Percentiles rank a stretch among this genome's conserved stretches.
phyloP scores from a whole-genome alignment of 2,113 vertebrate genomes.

The Sceloporus undulatus region DNA sequence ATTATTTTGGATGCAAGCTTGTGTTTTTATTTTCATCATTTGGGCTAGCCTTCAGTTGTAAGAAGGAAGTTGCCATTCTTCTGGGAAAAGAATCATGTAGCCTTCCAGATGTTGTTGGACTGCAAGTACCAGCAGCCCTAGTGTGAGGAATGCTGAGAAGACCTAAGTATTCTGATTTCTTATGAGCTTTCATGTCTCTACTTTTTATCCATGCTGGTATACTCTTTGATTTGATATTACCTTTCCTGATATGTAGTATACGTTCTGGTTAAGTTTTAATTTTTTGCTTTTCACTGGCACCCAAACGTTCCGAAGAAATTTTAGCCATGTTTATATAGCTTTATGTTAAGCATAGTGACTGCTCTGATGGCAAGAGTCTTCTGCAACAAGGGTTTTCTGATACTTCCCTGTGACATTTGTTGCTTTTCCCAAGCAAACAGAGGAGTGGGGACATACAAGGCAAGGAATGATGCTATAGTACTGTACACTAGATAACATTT shows the following conservation, averaged over 20 bases:
- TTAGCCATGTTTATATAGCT: too few species aligned
- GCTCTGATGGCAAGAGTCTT: too few species aligned
- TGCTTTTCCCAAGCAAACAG: neutral
- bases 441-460: neutral
- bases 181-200: too few species aligned
- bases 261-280: too few species aligned
- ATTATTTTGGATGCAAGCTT: neutral
- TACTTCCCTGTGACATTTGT: neutral
- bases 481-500: too few species aligned
- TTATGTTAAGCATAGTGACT: neutral
- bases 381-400: neutral
- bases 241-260: neutral
- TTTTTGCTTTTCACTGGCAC: too few species aligned
- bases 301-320: neutral
- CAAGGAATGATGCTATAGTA: too few species aligned
- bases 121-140: too few species aligned
- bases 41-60: neutral
- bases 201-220: too few species aligned
- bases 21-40: neutral
- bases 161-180: too few species aligned
- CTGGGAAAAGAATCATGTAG: neutral
- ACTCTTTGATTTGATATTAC: neutral
- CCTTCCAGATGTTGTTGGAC: neutral
- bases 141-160: too few species aligned
- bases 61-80: neutral